A percentile compares a stretch with the other conserved stretches of the same genome.
Conservation (phyloP, 1,140 invertebrate genomes). For the Lamellibrachia luymesi region DNA sequence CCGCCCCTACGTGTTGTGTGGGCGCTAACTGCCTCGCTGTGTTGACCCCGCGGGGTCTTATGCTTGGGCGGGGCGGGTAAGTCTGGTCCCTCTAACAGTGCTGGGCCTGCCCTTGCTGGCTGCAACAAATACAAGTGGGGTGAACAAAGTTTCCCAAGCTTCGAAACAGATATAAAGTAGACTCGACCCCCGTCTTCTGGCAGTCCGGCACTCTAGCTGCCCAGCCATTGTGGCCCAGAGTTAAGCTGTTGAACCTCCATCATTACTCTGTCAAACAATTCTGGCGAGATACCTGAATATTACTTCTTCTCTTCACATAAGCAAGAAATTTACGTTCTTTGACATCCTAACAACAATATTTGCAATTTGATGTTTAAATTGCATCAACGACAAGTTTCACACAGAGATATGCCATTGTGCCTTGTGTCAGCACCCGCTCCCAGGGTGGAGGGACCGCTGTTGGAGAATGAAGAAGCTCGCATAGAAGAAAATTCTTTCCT, state of each 20-base stretch:
- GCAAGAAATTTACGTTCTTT: not conserved
- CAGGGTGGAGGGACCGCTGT: too few species aligned
- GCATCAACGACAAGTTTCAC: not conserved
- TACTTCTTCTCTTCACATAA: not conserved
- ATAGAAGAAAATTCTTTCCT: too few species aligned
- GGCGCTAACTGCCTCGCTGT: constrained; percentile 1
- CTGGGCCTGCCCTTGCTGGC: not conserved
- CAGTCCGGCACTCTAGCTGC: too few species aligned
- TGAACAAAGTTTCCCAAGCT: not conserved
- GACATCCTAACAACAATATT: not conserved
- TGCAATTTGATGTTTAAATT: not conserved
- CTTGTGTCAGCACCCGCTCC: too few species aligned
- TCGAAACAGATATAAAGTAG: too few species aligned
- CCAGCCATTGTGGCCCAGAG: too few species aligned
- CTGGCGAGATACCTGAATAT: not conserved
- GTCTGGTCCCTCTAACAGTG: constrained; percentile 13
- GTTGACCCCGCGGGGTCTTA: constrained; percentile 14
- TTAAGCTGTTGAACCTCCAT: not conserved
- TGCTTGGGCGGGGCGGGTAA: not conserved
- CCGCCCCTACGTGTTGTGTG: not conserved
- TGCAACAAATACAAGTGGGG: not conserved
- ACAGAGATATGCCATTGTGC: not conserved
- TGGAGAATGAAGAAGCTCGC: too few species aligned
- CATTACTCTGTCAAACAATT: not conserved
- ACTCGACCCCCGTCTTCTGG: too few species aligned